Percentiles rank a stretch among this genome's conserved stretches.
These are phyloP conservation scores for Pangasianodon hypophthalmus DNA, from an alignment of 2,113 vertebrate species.

Conservation along the genomic window DNA sequence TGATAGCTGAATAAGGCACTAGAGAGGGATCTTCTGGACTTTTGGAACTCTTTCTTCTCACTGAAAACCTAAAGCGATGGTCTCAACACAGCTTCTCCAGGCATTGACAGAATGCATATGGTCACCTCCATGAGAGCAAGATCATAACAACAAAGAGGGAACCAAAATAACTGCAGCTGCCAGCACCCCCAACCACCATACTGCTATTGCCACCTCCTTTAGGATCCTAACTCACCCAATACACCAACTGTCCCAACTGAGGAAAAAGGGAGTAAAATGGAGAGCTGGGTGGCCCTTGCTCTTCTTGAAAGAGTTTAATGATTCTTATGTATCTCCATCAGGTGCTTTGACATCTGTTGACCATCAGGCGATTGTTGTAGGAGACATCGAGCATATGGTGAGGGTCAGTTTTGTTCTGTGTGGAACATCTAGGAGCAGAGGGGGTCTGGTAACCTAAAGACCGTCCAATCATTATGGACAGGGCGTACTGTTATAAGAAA, in stretches of 20 bases:
- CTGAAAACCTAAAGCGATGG: not conserved
- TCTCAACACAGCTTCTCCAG: not conserved
- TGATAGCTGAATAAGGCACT: not conserved
- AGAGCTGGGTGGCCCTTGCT: conserved; percentile 61
- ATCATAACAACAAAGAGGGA: conserved; percentile 62
- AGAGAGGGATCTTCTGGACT: not conserved
- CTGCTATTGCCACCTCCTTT: conserved; percentile 47
- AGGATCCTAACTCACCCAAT: conserved; percentile 34
- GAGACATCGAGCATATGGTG: not conserved
- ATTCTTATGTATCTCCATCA: conserved; percentile 56
- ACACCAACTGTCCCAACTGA: conserved; percentile 44
- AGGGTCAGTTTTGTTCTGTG: not conserved
- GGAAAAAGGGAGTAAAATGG: conserved; percentile 8
- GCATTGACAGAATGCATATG: conserved; percentile 36
- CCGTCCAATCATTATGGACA: not conserved
- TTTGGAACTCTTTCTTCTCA: too few species aligned
- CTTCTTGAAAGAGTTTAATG: conserved; percentile 38
- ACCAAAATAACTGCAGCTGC: conserved; percentile 76
- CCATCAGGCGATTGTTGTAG: not conserved
- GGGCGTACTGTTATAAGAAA: not conserved
- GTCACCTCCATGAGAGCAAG: conserved; percentile 52
- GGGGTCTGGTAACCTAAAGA: not conserved
- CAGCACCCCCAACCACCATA: conserved; percentile 42
- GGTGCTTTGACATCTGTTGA: conserved; percentile 57
- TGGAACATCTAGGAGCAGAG: not conserved